Percentiles rank a stretch among this genome's conserved stretches.
phyloP scores from a whole-genome alignment of 2,113 vertebrate genomes.

The Promerops cafer region DNA sequence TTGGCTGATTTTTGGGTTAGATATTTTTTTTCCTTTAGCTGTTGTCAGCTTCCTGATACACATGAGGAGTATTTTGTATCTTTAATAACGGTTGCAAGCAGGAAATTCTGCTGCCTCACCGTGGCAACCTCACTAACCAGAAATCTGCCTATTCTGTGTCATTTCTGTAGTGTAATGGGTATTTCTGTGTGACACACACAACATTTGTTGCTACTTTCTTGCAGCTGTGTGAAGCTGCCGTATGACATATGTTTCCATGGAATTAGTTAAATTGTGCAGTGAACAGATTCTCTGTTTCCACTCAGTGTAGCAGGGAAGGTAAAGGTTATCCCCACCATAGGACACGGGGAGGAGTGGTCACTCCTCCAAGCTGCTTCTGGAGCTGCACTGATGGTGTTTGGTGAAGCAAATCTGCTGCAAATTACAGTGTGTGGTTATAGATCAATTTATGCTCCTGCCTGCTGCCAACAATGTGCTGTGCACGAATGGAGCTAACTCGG shows the following conservation, averaged over 20 bases:
- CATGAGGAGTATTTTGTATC: background rate
- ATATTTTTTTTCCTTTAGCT: background rate
- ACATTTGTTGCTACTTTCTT: background rate
- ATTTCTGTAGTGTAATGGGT: background rate
- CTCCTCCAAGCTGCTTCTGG: background rate
- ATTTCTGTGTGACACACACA: background rate
- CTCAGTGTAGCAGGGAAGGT: background rate
- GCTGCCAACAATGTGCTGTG: constrained; percentile 51
- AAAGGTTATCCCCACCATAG: background rate
- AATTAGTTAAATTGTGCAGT: background rate
- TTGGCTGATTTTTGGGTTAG: background rate
- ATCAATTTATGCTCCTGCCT: constrained; percentile 47
- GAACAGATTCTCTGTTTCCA: background rate
- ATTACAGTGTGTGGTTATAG: constrained; percentile 42
- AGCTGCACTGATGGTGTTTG: constrained; percentile 15
- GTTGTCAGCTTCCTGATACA: background rate
- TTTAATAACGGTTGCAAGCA: background rate
- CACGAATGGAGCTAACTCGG: constrained; percentile 9
- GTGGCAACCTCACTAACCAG: background rate
- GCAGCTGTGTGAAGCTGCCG: background rate
- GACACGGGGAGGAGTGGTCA: background rate
- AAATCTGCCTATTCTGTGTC: background rate
- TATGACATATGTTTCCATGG: background rate
- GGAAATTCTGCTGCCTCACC: background rate
- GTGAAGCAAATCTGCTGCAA: constrained; percentile 54